Evolutionary conservation across 2,797 vertebrate genomes (phyloP).

Genomic region (Brachyalestes nurse): DNA sequence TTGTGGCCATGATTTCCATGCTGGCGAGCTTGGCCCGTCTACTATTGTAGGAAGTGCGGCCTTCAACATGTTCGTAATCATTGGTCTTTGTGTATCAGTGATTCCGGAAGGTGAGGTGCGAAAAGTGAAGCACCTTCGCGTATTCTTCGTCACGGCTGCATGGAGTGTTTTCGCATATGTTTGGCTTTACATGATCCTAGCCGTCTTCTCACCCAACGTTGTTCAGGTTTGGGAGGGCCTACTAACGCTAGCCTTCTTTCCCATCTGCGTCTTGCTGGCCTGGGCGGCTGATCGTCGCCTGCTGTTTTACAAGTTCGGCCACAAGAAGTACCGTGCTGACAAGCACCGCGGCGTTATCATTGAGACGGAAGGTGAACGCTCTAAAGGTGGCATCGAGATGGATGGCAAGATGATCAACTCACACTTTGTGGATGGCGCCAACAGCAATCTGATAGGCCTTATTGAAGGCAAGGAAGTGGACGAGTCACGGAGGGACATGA

Average conservation of each 20-base stretch:
- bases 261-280: constrained; percentile 91
- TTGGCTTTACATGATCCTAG: constrained; percentile 97
- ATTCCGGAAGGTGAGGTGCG: constrained; percentile 92
- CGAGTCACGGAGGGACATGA: constrained; percentile 88
- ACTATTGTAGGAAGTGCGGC: constrained; percentile 97
- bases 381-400: constrained; percentile 90
- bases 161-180: constrained; percentile 98
- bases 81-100: constrained; percentile 92
- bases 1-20: constrained; percentile 90
- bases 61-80: constrained; percentile 99
- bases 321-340: constrained; percentile 91
- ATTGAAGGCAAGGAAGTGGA: constrained; percentile 88
- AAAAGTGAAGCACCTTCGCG: constrained; percentile 92
- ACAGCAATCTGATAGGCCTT: constrained; percentile 80
- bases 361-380: constrained; percentile 89
- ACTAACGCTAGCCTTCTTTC: constrained; percentile 95
- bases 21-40: constrained; percentile 92
- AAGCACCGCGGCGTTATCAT: constrained; percentile 93
- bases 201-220: constrained; percentile 88
- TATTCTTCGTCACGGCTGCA: constrained; percentile 93
- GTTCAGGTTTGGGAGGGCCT: constrained; percentile 97
- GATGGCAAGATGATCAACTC: constrained; percentile 87
- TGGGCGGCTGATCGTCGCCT: constrained; percentile 94
- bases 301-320: constrained; percentile 94
- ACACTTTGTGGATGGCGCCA: constrained; percentile 80